These are phyloP conservation scores for Diploscapter pachys DNA, from an alignment of 1,140 invertebrate genomes.

Conservation along the genomic window DNA sequence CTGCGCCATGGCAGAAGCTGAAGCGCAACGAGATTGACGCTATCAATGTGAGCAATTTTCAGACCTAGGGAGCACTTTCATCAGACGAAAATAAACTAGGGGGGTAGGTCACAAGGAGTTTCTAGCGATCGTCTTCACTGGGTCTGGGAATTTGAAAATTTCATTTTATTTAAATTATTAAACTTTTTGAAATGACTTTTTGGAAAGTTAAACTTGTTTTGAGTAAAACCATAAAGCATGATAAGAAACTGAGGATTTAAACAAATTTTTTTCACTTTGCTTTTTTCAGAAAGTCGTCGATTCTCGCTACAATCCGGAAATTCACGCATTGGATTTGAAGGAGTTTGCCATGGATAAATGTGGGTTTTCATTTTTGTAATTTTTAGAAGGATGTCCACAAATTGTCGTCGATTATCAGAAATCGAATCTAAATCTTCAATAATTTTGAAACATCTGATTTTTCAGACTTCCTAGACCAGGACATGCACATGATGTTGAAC, in stretches of 20 bases:
- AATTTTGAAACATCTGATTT: not conserved
- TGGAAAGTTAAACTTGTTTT: not conserved
- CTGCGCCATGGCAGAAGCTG: constrained; percentile 9
- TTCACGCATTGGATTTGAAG: not conserved
- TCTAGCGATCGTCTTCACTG: not conserved
- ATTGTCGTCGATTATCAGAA: not conserved
- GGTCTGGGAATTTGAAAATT: not conserved
- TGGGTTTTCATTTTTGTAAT: not conserved
- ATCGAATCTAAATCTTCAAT: not conserved
- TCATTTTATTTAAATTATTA: not conserved
- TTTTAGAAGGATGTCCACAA: not conserved
- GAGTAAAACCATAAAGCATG: not conserved
- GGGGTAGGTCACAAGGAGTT: not conserved
- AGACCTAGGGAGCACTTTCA: not conserved
- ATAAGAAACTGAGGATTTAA: not conserved
- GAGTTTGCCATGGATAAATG: constrained; percentile 9
- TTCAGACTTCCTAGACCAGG: not conserved
- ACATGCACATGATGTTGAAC: constrained; percentile 11
- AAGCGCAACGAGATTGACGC: constrained; percentile 25
- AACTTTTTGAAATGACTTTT: not conserved
- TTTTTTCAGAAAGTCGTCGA: constrained; percentile 13
- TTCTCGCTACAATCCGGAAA: constrained; percentile 4
- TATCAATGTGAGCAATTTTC: constrained; percentile 22
- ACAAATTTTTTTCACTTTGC: not conserved
- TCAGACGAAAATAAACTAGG: not conserved